Base-by-base conservation (phyloP, 2,113 vertebrate species). In the Mugil cephalus region DNA sequence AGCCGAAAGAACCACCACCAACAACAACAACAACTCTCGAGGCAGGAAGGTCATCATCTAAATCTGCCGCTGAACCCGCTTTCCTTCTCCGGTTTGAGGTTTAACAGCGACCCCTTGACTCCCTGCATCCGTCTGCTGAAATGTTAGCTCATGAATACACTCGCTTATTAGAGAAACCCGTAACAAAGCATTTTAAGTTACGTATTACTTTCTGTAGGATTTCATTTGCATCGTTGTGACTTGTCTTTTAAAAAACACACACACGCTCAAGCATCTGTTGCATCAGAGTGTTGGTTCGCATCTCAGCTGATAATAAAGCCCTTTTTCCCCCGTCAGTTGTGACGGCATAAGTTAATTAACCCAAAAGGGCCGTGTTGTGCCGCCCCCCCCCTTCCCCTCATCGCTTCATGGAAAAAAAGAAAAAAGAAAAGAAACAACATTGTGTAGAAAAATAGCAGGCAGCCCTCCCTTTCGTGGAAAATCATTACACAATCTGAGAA, bases 341-440 rank as follows among this genome's bases (percentile, higher is more conserved):
- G 89, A 94, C 89, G 87, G 90, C 89, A 75, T 66, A 69, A 90
- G 91, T 92, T 77, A 92, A 92, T 95, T 93, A 93, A 94, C 88
- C 87, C 78, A 93, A 30, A 93, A 92, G 92, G 91, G 87, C 90
- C 90, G 80, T 42, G 79, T 93, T 91, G 69, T 46, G 50, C 34
- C 35, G 50, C 34, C 39, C 52, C 60, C 42, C 70, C 43, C 55
- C 48, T 69, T 30, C 55, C 45, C 36, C 14, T 64, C 47, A 60
- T 48, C 51, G 45, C 40, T 73, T 66, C 47, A 64, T 90, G 69
- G 60, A 61, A 77, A 74, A 82, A 89, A 84, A 73, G 5, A 55
- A 40, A 10, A 52, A 39, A 46, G n/a, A 53, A 38, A n/a, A n/a
- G n/a, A n/a, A n/a, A n/a, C n/a, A 65, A 40, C 14, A 34, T 85